These are phyloP conservation scores for Exocentrus adspersus DNA, from an alignment of 2,888 invertebrate genomes.

Conservation along the genomic window DNA sequence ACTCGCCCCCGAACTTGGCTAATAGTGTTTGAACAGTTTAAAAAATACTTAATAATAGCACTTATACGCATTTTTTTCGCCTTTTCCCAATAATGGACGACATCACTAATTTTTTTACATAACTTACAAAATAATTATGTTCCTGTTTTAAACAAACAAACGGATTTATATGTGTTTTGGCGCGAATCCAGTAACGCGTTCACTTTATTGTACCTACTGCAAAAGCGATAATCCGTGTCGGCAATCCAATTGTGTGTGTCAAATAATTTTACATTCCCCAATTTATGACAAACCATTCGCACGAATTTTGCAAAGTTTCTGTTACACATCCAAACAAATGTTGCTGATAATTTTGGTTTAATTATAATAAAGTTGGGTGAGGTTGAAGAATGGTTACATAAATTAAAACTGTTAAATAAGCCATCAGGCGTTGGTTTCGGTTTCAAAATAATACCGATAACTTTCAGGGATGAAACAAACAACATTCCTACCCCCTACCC, in stretches of 20 bases:
- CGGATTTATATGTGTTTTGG: constrained; percentile 6
- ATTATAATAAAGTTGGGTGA: too few species aligned
- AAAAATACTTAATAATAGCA: background rate
- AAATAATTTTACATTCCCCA: background rate
- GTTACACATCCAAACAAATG: background rate
- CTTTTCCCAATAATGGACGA: background rate
- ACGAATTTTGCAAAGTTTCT: background rate
- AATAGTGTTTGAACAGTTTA: too few species aligned
- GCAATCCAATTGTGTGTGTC: background rate
- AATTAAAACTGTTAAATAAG: too few species aligned
- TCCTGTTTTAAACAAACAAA: constrained; percentile 9
- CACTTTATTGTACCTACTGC: constrained; percentile 13
- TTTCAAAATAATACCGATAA: too few species aligned
- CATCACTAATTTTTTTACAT: background rate
- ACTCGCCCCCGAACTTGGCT: too few species aligned
- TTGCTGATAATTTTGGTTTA: background rate
- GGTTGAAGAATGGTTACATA: too few species aligned
- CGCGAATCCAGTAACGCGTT: background rate
- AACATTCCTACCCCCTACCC: too few species aligned
- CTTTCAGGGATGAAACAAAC: too few species aligned
- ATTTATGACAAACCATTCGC: background rate
- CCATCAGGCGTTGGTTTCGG: too few species aligned
- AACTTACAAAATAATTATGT: background rate
- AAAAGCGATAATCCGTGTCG: background rate
- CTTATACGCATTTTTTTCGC: too few species aligned